phyloP scores from a whole-genome alignment of 2,888 invertebrate genomes.

The Lottia scabra region DNA sequence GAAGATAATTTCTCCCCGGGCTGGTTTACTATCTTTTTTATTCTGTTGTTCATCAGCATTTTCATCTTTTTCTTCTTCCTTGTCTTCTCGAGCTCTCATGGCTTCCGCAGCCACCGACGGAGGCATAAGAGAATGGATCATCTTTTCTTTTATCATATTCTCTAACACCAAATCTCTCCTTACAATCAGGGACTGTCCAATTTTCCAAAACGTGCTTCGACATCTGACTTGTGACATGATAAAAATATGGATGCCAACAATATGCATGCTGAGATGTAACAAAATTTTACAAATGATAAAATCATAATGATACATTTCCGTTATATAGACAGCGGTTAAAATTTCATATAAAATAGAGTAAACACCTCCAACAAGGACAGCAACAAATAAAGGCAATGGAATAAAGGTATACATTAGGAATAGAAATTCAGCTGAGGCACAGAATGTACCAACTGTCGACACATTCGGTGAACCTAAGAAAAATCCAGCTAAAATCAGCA shows the following conservation, averaged over 20 bases:
- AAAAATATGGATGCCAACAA: conserved; percentile 92
- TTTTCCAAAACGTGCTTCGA: conserved; percentile 96
- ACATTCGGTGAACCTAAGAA: conserved; percentile 50
- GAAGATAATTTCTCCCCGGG: conserved; percentile 74
- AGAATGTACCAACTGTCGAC: conserved; percentile 66
- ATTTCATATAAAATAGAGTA: conserved; percentile 91
- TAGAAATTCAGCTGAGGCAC: conserved; percentile 80
- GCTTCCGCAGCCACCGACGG: conserved; percentile 82
- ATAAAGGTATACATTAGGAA: conserved; percentile 93
- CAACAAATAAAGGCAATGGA: conserved; percentile 89
- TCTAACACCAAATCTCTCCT: conserved; percentile 91
- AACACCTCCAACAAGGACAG: conserved; percentile 81
- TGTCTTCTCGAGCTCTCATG: conserved; percentile 59
- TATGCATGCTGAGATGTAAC: conserved; percentile 88
- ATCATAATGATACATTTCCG: conserved; percentile 36
- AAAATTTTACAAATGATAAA: conserved; percentile 74
- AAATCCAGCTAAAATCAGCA: conserved; percentile 53
- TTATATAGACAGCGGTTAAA: conserved; percentile 67
- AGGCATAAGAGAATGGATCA: conserved; percentile 95
- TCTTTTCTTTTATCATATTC: conserved; percentile 93
- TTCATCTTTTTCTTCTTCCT: conserved; percentile 48
- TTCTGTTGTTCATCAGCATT: conserved; percentile 39
- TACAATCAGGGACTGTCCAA: conserved; percentile 90
- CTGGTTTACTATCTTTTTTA: conserved; percentile 41
- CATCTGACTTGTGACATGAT: conserved; percentile 88